Evolutionary conservation across 2,113 vertebrate species (phyloP).

Genomic region (Austrofundulus limnaeus): DNA sequence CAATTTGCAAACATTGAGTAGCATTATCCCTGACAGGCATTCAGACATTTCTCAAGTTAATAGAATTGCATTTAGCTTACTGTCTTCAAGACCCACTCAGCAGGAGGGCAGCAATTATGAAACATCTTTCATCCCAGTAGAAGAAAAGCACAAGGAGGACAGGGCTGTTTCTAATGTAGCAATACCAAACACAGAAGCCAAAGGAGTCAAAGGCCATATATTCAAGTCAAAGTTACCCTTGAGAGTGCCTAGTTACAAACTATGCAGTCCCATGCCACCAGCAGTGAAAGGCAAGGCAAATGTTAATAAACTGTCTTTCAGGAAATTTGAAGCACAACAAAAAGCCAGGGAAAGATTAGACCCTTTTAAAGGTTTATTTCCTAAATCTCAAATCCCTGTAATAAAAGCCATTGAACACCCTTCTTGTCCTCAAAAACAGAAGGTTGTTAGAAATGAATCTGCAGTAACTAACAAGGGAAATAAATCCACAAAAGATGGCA

Average conservation of each 20-base stretch:
- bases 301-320: slow-evolving; percentile 52
- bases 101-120: slow-evolving; percentile 76
- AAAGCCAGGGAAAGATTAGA: slow-evolving; percentile 78
- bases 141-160: slow-evolving; percentile 77
- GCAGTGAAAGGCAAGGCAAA: slow-evolving; percentile 69
- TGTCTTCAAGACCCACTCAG: slow-evolving; percentile 75
- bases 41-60: slow-evolving; percentile 62
- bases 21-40: slow-evolving; percentile 81
- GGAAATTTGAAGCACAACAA: not conserved
- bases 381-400: slow-evolving; percentile 90
- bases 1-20: slow-evolving; percentile 84
- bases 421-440: slow-evolving; percentile 69
- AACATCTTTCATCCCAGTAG: slow-evolving; percentile 70
- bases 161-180: slow-evolving; percentile 74
- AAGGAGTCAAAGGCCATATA: slow-evolving; percentile 79
- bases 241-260: slow-evolving; percentile 81
- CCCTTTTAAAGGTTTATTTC: slow-evolving; percentile 75
- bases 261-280: slow-evolving; percentile 75
- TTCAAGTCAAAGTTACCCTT: slow-evolving; percentile 92
- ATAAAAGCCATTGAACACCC: slow-evolving; percentile 80
- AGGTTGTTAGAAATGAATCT: slow-evolving; percentile 71
- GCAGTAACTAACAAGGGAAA: slow-evolving; percentile 78
- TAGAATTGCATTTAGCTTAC: slow-evolving; percentile 79
- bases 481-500: slow-evolving; percentile 73
- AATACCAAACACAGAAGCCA: slow-evolving; percentile 78